A percentile compares a stretch with the other conserved stretches of the same genome.
Conservation (phyloP, 2,888 invertebrate species). For the Meiosimyza decipiens region DNA sequence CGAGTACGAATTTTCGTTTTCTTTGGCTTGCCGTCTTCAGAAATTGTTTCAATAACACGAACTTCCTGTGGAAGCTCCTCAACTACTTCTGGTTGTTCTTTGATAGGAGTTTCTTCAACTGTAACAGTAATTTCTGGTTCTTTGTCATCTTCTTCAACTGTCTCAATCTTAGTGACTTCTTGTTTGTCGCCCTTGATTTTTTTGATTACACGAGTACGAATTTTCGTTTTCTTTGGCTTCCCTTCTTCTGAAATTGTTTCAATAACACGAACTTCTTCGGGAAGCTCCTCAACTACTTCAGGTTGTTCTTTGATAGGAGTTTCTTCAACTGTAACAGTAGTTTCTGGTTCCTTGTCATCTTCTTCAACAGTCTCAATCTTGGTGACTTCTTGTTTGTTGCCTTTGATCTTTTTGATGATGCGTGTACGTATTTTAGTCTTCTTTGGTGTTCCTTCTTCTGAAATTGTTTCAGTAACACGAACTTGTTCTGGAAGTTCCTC, state of each 20-base stretch:
- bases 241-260: conserved; percentile 60
- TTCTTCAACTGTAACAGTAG: conserved; percentile 52
- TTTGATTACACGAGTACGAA: conserved; percentile 47
- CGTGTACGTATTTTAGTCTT: conserved; percentile 36
- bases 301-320: conserved; percentile 39
- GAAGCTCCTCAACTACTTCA: conserved; percentile 35
- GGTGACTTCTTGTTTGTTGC: conserved; percentile 38
- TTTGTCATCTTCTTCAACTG: conserved; percentile 56
- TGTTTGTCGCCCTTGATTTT: conserved; percentile 49
- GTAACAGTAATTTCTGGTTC: conserved; percentile 52
- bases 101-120: conserved; percentile 1
- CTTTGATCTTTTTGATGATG: conserved; percentile 37
- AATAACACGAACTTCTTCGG: conserved; percentile 50
- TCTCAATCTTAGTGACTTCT: conserved; percentile 60
- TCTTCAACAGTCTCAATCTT: conserved; percentile 33
- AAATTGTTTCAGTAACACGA: conserved; percentile 34
- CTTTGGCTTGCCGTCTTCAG: conserved; percentile 12
- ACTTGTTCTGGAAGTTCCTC: conserved; percentile 44
- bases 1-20: background rate
- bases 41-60: conserved; percentile 3
- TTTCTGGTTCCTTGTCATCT: conserved; percentile 31
- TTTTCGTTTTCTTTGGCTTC: conserved; percentile 50
- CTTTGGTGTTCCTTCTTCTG: conserved; percentile 36
- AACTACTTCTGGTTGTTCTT: background rate
- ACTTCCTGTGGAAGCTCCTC: conserved; percentile 3